These are phyloP conservation scores for Acestrorhynchus altus DNA, from an alignment of 2,797 vertebrate genomes.

Conservation along the genomic window DNA sequence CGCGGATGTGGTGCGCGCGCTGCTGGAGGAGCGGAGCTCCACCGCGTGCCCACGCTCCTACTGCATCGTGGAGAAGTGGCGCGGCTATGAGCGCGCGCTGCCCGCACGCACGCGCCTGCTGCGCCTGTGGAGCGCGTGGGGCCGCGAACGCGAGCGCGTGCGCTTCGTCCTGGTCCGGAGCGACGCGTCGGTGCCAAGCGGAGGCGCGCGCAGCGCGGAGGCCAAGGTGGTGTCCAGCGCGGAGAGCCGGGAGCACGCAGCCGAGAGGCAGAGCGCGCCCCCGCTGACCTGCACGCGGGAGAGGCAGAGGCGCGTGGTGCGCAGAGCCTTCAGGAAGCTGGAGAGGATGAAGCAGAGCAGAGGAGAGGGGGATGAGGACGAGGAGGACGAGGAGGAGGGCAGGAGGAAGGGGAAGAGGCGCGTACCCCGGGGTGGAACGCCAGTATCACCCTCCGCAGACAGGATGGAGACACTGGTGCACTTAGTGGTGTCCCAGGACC, in stretches of 20 bases:
- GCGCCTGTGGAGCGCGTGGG: conserved; percentile 94
- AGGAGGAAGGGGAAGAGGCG: conserved; percentile 71
- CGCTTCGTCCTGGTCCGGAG: conserved; percentile 93
- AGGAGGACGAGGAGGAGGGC: background rate
- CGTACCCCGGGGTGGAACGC: conserved; percentile 71
- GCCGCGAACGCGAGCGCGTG: conserved; percentile 92
- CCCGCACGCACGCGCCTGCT: conserved; percentile 93
- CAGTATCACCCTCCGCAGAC: conserved; percentile 80
- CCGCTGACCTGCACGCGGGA: conserved; percentile 82
- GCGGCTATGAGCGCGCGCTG: conserved; percentile 92
- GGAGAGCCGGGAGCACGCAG: conserved; percentile 73
- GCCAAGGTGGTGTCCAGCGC: conserved; percentile 91
- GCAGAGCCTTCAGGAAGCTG: conserved; percentile 95
- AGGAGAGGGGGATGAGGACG: background rate
- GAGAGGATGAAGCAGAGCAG: conserved; percentile 88
- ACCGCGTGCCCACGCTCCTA: conserved; percentile 86
- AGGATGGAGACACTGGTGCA: conserved; percentile 97
- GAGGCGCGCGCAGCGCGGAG: conserved; percentile 91
- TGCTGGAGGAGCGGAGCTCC: conserved; percentile 88
- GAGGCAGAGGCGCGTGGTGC: conserved; percentile 89
- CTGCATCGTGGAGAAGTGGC: conserved; percentile 97
- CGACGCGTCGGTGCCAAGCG: conserved; percentile 90
- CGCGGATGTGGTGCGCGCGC: conserved; percentile 89
- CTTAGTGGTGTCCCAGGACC: conserved; percentile 95
- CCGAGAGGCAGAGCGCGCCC: conserved; percentile 24